Conservation (phyloP, 2,888 invertebrate genomes). For the Ectemnius lituratus region DNA sequence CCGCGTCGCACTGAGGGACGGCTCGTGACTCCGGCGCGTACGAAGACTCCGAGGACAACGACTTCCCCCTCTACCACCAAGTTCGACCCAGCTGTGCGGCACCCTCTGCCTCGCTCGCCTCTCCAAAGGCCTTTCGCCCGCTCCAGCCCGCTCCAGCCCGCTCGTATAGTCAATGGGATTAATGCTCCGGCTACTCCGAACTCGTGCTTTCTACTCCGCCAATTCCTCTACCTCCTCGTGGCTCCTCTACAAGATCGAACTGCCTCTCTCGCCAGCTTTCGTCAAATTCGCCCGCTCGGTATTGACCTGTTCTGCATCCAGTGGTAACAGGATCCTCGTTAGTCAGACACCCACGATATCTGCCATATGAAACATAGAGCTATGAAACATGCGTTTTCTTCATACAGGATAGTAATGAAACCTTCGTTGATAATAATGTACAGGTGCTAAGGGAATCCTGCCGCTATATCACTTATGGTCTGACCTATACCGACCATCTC, state of each 20-base stretch:
- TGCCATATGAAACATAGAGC: no score
- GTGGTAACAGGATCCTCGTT: no score
- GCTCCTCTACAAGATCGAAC: no score
- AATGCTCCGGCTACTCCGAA: background rate
- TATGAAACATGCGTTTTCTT: no score
- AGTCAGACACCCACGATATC: no score
- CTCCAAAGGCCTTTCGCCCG: slow-evolving; percentile 1
- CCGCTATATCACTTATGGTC: slow-evolving; percentile 2
- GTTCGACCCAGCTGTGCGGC: slow-evolving; percentile 62
- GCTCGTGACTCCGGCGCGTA: slow-evolving; percentile 63
- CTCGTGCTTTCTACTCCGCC: no score
- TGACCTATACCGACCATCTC: slow-evolving; percentile 7
- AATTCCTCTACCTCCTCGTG: no score
- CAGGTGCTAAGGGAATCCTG: background rate
- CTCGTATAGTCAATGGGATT: slow-evolving; percentile 7
- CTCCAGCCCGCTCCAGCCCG: background rate
- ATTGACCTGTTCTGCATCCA: no score
- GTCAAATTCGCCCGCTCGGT: no score
- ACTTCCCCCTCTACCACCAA: slow-evolving; percentile 62
- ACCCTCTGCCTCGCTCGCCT: slow-evolving; percentile 35
- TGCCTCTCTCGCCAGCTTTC: no score
- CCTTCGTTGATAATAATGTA: background rate
- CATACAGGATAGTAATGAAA: no score
- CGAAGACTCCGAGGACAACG: slow-evolving; percentile 72
- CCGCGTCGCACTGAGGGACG: slow-evolving; percentile 66